Evolutionary conservation across 2,113 vertebrate species (phyloP).

Genomic region (Dromaius novaehollandiae): DNA sequence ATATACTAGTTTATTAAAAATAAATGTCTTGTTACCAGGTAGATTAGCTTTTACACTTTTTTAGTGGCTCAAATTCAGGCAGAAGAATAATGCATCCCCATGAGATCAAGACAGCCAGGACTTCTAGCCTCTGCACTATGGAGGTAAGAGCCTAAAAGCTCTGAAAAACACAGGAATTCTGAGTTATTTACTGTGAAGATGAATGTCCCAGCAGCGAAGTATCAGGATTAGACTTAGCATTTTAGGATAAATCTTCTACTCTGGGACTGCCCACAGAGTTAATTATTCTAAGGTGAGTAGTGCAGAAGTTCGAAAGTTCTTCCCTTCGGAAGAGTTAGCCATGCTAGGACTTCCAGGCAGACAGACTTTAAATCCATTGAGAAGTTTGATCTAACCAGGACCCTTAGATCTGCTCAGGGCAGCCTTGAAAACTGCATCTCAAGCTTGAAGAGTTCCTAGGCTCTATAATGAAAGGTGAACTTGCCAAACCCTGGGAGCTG

Average conservation of each 20-base stretch:
- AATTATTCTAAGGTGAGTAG: background rate
- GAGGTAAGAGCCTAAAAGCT: background rate
- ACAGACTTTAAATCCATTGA: background rate
- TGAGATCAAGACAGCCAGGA: background rate
- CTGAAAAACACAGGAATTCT: background rate
- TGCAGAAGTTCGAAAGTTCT: background rate
- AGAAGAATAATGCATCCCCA: background rate
- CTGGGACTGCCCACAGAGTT: background rate
- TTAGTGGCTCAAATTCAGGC: background rate
- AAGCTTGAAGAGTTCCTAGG: background rate
- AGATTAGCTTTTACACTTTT: background rate
- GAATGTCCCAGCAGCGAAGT: background rate
- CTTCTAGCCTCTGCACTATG: background rate
- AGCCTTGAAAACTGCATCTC: background rate
- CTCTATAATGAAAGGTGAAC: background rate
- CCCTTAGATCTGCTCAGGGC: background rate
- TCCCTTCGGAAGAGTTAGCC: background rate
- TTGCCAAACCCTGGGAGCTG: background rate
- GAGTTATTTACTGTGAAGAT: background rate
- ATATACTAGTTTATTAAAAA: background rate
- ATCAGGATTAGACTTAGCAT: background rate
- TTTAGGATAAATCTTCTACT: background rate
- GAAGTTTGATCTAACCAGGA: background rate
- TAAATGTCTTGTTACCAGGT: background rate
- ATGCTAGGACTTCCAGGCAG: background rate